These are phyloP conservation scores for Scleropages formosus DNA, from an alignment of 2,797 vertebrate genomes.

Conservation along the genomic window DNA sequence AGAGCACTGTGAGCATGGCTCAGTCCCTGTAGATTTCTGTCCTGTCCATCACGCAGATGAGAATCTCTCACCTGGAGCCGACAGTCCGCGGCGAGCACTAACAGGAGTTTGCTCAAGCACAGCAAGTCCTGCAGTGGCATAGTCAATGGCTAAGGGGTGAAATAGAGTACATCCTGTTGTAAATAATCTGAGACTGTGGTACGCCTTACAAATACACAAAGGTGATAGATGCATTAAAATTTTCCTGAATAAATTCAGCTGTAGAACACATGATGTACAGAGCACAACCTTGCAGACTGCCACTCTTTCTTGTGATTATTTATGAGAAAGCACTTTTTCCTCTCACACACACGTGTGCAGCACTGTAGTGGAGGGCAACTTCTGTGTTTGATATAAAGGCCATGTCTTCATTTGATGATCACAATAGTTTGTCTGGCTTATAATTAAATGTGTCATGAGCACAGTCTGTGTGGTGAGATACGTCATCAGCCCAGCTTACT, in stretches of 20 bases:
- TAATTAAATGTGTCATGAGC: not conserved
- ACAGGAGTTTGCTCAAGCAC: not conserved
- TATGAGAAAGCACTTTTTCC: too few species aligned
- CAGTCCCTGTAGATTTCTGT: not conserved
- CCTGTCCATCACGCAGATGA: not conserved
- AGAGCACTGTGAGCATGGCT: not conserved
- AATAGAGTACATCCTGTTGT: not conserved
- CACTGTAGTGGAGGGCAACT: not conserved
- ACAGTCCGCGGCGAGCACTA: not conserved
- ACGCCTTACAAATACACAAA: not conserved
- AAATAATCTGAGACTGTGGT: not conserved
- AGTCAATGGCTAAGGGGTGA: not conserved
- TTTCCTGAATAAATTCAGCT: not conserved
- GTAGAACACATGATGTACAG: too few species aligned
- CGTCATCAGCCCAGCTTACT: not conserved
- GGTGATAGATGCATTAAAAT: not conserved
- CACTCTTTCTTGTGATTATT: too few species aligned
- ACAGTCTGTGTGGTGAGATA: too few species aligned
- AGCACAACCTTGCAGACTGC: too few species aligned
- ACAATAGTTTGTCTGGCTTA: not conserved
- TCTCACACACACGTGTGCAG: too few species aligned
- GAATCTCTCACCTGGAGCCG: not conserved
- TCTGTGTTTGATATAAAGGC: not conserved
- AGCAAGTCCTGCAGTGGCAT: not conserved
- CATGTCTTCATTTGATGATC: not conserved